These are phyloP conservation scores for Serinus canaria DNA, from an alignment of 2,113 vertebrate species.

Conservation along the genomic window DNA sequence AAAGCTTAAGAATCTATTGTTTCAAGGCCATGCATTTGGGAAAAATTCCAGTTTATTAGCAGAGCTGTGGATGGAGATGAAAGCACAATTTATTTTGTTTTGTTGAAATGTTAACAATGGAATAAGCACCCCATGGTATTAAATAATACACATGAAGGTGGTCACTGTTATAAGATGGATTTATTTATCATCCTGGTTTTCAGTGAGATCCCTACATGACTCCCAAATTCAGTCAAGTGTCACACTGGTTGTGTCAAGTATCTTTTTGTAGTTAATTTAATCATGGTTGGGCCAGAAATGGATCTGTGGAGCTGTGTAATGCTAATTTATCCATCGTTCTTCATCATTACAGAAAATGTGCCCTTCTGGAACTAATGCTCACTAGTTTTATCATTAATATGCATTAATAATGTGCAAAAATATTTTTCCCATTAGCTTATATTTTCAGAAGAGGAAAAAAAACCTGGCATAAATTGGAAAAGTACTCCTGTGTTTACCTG, in stretches of 20 bases:
- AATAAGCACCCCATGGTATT: background rate
- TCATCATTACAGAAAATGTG: slow-evolving; percentile 2
- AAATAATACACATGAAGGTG: background rate
- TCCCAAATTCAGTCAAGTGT: background rate
- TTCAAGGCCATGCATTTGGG: background rate
- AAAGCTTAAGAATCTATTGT: background rate
- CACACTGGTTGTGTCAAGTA: background rate
- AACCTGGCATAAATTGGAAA: background rate
- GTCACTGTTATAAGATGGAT: background rate
- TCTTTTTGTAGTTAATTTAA: slow-evolving; percentile 38
- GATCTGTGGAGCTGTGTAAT: background rate
- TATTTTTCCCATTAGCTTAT: background rate
- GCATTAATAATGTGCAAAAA: background rate
- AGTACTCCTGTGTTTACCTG: background rate
- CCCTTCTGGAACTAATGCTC: slow-evolving; percentile 16
- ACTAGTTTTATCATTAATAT: background rate
- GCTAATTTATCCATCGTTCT: background rate
- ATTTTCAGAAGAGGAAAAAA: background rate
- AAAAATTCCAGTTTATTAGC: background rate
- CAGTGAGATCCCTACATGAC: background rate
- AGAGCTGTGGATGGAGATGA: background rate
- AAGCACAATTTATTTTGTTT: slow-evolving; percentile 10
- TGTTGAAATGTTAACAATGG: background rate
- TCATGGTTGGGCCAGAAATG: slow-evolving; percentile 12
- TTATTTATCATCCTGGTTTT: background rate